These are phyloP conservation scores for Monoplex corrugatus DNA, from an alignment of 2,888 invertebrate genomes.

Conservation along the genomic window DNA sequence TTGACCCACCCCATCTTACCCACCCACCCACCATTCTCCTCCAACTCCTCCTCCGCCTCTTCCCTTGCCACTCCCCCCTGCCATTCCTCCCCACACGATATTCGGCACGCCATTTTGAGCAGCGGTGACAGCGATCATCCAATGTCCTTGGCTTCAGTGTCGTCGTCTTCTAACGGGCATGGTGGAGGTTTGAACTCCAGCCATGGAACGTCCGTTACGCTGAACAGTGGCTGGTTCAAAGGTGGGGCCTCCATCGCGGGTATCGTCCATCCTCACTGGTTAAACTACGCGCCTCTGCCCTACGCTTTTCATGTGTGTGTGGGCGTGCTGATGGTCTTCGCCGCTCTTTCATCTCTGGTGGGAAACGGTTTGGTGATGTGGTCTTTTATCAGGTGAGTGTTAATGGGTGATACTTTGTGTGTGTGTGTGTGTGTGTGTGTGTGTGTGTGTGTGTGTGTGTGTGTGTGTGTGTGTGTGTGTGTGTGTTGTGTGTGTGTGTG, in stretches of 20 bases:
- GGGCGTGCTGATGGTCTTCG: constrained; percentile 27
- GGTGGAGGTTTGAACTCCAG: not conserved
- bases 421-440: constrained; percentile 9
- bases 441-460: not conserved
- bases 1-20: not conserved
- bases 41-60: not conserved
- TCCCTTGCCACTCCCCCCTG: not conserved
- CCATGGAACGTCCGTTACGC: not conserved
- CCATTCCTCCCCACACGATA: no score
- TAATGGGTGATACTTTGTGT: not conserved
- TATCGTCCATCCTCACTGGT: constrained; percentile 43
- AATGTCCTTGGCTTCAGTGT: not conserved
- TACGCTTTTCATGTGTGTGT: constrained; percentile 38
- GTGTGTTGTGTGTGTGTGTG: not conserved
- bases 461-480: constrained; percentile 28
- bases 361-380: constrained; percentile 38
- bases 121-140: no score
- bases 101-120: no score
- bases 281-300: constrained; percentile 27
- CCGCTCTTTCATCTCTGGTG: not conserved
- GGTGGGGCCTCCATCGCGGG: not conserved
- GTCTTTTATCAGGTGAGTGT: constrained; percentile 42
- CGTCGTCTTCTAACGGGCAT: not conserved
- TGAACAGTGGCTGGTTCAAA: not conserved
- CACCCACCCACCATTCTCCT: not conserved